These are phyloP conservation scores for Amyelois transitella DNA, from an alignment of 1,140 invertebrate genomes.

Conservation along the genomic window DNA sequence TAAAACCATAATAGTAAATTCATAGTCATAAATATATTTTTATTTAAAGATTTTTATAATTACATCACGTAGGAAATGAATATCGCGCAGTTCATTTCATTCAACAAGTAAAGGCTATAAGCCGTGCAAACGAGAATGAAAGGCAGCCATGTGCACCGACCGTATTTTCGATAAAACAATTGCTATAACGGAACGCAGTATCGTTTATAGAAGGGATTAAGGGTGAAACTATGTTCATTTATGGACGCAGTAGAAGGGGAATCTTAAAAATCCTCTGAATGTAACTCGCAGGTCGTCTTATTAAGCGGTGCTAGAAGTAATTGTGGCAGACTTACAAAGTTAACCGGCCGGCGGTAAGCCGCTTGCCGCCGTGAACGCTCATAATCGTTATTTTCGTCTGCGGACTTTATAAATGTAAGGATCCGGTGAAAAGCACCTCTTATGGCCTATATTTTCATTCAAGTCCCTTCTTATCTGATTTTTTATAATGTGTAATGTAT, in stretches of 20 bases:
- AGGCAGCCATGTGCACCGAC: background rate
- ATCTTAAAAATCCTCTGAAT: slow-evolving; percentile 54
- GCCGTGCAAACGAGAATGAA: background rate
- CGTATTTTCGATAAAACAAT: slow-evolving; percentile 38
- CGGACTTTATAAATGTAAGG: too few species aligned
- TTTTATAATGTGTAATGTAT: too few species aligned
- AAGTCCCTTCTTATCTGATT: too few species aligned
- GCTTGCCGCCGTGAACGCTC: slow-evolving; percentile 37
- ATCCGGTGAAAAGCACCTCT: too few species aligned
- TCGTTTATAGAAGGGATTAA: slow-evolving; percentile 59
- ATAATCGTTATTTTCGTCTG: slow-evolving; percentile 72
- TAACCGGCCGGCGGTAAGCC: slow-evolving; percentile 54
- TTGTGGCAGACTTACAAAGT: slow-evolving; percentile 68
- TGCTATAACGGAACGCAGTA: slow-evolving; percentile 48
- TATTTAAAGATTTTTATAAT: background rate
- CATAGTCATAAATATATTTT: background rate
- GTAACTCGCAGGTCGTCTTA: slow-evolving; percentile 50
- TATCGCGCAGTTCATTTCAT: background rate
- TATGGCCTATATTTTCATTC: too few species aligned
- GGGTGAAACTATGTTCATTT: slow-evolving; percentile 42
- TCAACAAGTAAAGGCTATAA: too few species aligned
- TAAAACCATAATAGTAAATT: background rate
- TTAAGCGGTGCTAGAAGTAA: slow-evolving; percentile 60
- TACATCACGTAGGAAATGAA: background rate
- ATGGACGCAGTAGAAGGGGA: slow-evolving; percentile 28